Base-by-base conservation (phyloP, 2,888 invertebrate genomes). In the Ommatoiulus sabulosus region DNA sequence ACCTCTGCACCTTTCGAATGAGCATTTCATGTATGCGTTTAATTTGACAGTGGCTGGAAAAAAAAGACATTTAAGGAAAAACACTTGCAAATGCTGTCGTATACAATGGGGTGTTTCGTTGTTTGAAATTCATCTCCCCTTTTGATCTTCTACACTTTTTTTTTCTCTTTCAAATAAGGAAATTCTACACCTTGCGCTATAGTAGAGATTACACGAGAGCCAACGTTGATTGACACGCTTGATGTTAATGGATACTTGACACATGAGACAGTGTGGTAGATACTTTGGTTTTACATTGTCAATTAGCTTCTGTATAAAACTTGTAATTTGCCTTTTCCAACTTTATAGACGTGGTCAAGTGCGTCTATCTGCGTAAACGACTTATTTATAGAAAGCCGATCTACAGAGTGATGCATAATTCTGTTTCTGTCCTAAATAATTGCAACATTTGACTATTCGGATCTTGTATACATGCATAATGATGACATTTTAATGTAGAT, bases 171-270 rank as follows among this genome's bases (percentile, higher is more conserved):
- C 80, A 80, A 80, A 80, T 80, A 24, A 80, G 35, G 80, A 80
- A 80, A 80, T 80, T 80, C 35, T 80, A 80, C 80, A 80, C 80
- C 80, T 80, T 80, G 24, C 12, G 80, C 80, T 3, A n/a, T n/a
- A n/a, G n/a, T n/a, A 15, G 35, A 80, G 80, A 80, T 35, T 80
- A 35, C 80, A 15, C 12, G 35, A 80, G 24, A 7, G 80, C 35
- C 80, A 80, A 80, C 80, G 35, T 24, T 80, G 80, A 80, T 80
- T 80, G 80, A 80, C 80, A 80, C 80, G 80, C 80, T 80, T 80
- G 80, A 80, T 80, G 80, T 80, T 80, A 80, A 80, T 80, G 80
- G 80, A 43, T 80, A 35, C 80, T 80, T 80, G 80, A 80, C 80
- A 80, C 15, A 43, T 15, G 52, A 80, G 80, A 80, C 80, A 80